phyloP scores from a whole-genome alignment of 1,140 invertebrate species.

The Macrosteles quadrilineatus region DNA sequence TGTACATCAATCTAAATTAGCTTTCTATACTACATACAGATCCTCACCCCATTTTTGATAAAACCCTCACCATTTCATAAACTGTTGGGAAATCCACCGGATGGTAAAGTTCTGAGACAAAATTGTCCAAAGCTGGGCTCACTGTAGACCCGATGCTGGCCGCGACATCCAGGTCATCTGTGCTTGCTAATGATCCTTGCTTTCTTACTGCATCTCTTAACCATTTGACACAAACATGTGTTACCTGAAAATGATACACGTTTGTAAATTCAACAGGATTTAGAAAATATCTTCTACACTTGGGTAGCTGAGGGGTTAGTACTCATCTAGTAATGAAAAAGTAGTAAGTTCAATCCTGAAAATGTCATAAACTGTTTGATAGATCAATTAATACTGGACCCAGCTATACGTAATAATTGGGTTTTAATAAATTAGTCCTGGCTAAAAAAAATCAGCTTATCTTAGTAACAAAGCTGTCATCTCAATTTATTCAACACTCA shows the following conservation, averaged over 20 bases:
- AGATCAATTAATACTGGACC: neutral
- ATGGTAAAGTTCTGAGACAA: constrained; percentile 18
- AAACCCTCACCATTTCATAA: neutral
- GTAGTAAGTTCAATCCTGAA: neutral
- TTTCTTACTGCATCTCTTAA: neutral
- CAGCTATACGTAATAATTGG: neutral
- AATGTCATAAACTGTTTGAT: neutral
- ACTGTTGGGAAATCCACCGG: neutral
- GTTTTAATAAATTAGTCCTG: neutral
- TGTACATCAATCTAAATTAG: too few species aligned
- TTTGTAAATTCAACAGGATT: too few species aligned
- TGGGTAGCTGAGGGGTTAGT: neutral
- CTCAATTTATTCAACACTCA: neutral
- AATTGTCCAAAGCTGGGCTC: neutral
- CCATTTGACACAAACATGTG: neutral
- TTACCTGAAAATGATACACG: neutral
- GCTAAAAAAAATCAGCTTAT: neutral
- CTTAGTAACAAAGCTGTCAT: neutral
- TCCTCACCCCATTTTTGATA: too few species aligned
- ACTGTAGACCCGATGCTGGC: neutral
- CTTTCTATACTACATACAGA: too few species aligned
- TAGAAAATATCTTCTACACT: too few species aligned
- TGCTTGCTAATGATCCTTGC: neutral
- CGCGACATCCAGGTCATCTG: neutral
- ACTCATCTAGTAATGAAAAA: neutral